These are phyloP conservation scores for Megalops cyprinoides DNA, from an alignment of 2,797 vertebrate species.

Conservation along the genomic window DNA sequence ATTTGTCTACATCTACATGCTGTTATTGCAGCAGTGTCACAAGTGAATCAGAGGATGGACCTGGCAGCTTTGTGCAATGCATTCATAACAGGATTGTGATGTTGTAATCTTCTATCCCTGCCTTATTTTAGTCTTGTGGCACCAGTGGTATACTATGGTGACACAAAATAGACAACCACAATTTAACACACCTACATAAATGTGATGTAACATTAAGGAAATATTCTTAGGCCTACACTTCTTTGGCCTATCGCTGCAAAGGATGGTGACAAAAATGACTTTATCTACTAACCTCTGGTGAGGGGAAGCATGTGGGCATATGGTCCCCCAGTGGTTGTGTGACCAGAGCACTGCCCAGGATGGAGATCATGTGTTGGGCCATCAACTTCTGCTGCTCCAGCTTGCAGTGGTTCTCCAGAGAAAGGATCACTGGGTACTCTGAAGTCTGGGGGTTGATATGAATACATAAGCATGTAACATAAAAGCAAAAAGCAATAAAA, in stretches of 20 bases:
- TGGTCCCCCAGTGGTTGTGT: constrained; percentile 76
- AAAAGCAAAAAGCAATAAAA: too few relatives aligned
- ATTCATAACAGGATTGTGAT: background rate
- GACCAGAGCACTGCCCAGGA: constrained; percentile 85
- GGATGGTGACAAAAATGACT: background rate
- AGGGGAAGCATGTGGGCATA: constrained; percentile 82
- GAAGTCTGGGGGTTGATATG: constrained; percentile 74
- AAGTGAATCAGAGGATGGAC: background rate
- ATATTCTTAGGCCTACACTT: too few relatives aligned
- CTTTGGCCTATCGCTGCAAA: background rate
- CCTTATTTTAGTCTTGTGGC: too few relatives aligned
- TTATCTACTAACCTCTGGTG: constrained; percentile 81
- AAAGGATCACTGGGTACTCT: constrained; percentile 92
- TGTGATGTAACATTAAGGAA: background rate
- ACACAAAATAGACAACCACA: too few relatives aligned
- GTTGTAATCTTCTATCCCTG: background rate
- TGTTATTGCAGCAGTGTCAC: background rate
- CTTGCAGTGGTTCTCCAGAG: constrained; percentile 96
- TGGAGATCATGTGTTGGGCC: constrained; percentile 82
- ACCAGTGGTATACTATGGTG: background rate
- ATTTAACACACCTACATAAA: background rate
- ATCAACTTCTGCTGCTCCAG: constrained; percentile 90
- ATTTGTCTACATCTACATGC: background rate
- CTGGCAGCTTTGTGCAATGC: background rate
- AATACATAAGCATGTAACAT: background rate